Percentiles rank a stretch among this genome's conserved stretches.
Conservation (phyloP, 2,113 vertebrate species). For the Egretta garzetta region DNA sequence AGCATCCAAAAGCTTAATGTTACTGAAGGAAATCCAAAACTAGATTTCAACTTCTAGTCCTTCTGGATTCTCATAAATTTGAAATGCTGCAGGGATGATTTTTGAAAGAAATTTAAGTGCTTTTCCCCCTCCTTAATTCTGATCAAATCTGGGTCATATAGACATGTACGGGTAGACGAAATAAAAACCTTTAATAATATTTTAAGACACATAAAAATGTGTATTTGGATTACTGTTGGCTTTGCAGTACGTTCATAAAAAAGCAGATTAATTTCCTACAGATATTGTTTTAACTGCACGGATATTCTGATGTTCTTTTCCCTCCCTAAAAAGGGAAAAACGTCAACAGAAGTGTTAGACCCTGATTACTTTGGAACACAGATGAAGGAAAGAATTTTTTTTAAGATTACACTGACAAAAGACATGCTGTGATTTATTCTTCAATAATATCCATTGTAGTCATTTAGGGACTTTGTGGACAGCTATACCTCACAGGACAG, state of each 20-base stretch:
- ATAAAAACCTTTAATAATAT: neutral
- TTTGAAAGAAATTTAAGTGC: neutral
- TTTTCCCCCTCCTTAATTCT: neutral
- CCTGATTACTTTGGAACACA: slow-evolving; percentile 6
- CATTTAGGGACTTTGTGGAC: neutral
- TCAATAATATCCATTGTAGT: neutral
- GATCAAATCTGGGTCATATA: neutral
- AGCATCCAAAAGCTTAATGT: neutral
- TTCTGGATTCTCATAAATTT: neutral
- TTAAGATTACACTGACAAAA: neutral
- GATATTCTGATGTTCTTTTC: neutral
- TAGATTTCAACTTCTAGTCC: neutral
- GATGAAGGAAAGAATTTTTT: neutral
- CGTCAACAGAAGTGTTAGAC: neutral
- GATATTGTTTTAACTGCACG: neutral
- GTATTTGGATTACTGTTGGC: neutral
- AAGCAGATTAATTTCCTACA: neutral
- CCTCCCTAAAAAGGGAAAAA: neutral
- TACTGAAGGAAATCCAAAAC: neutral
- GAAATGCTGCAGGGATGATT: neutral
- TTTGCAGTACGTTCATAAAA: neutral
- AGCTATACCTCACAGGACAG: neutral
- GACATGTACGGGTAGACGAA: neutral
- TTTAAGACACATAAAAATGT: neutral
- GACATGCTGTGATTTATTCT: neutral